Evolutionary conservation across 2,888 invertebrate species (phyloP), one percentile per base, ranked within the genome.

Genomic region (Eupsilia transversa): DNA sequence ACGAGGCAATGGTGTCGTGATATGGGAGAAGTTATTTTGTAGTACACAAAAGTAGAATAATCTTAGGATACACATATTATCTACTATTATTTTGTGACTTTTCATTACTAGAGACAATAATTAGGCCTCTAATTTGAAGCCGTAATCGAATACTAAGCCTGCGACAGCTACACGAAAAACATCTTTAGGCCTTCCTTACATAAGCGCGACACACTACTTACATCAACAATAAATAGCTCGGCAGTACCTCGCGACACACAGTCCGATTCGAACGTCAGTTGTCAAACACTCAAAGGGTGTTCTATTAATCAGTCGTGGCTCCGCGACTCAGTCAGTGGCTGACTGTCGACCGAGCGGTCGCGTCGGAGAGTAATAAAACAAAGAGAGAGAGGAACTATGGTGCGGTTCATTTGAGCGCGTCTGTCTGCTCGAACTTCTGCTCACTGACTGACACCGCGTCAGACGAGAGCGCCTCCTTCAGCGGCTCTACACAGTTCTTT

Each of bases 401-500:
- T 79, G 79, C 60, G 66, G 81, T 84, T 93, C 94, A 94, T 86
- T 95, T 93, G 78, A 92, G 91, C 72, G 84, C 89, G 89, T 94
- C 95, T 30, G 90, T 71, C 46, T 90, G 87, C 56, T 96, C 96
- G 92, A 97, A 97, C 80, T 96, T 96, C 91, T 97, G 97, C 93
- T 98, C 98, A 91, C 97, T 98, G 65, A 98, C 97, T 85, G 98
- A 98, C 89, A 98, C 98, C 12, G 98, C 98, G 94, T 98, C 98
- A 43, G 97, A 96, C 60, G 98, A 97, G n/a, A 98, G 96, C 80
- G 98, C 98, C 90, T 98, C 97, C 89, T 97, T 97, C 63, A 98
- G 95, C 41, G 97, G 94, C 89, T 98, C 98, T 89, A 98, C 98
- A 92, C 98, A 98, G 92, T 98, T 98, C 96, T 98, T 98, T 91